phyloP scores from a whole-genome alignment of 2,797 vertebrate species.

The Thunnus albacares region DNA sequence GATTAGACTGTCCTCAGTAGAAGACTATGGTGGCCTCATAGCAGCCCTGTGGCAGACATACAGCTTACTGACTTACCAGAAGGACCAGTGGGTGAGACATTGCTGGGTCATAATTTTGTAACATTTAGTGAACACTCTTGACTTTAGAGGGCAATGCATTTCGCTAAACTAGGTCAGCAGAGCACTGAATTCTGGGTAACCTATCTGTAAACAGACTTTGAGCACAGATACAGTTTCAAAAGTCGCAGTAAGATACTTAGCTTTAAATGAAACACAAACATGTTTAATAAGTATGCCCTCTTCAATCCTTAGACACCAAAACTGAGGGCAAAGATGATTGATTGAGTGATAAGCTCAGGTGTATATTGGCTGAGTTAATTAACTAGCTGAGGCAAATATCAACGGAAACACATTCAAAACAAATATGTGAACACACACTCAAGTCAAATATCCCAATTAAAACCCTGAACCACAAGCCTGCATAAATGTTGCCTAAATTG shows the following conservation, averaged over 20 bases:
- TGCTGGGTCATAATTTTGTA: conserved; percentile 36
- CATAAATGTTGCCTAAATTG: conserved; percentile 37
- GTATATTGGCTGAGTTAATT: conserved; percentile 33
- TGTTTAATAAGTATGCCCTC: background rate
- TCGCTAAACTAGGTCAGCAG: background rate
- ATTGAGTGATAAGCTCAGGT: conserved; percentile 12
- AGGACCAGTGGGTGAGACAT: conserved; percentile 32
- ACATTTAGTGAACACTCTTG: conserved; percentile 16
- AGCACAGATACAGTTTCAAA: conserved; percentile 4
- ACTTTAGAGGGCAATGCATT: conserved; percentile 23
- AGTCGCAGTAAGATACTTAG: background rate
- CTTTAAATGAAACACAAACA: conserved; percentile 9
- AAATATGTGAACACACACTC: conserved; percentile 45
- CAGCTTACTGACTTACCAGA: conserved; percentile 37
- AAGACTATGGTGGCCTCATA: conserved; percentile 38
- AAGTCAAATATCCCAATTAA: conserved; percentile 45
- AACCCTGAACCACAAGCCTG: conserved; percentile 35
- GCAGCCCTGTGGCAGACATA: conserved; percentile 40
- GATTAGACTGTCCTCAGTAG: conserved; percentile 68
- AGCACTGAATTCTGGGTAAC: conserved; percentile 2
- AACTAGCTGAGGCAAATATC: conserved; percentile 42
- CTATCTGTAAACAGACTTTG: background rate
- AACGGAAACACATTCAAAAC: conserved; percentile 40
- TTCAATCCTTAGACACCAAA: conserved; percentile 12
- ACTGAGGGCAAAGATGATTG: background rate